These are phyloP conservation scores for Stomatorhinus walkeri DNA, from an alignment of 2,797 vertebrate genomes.

Conservation along the genomic window DNA sequence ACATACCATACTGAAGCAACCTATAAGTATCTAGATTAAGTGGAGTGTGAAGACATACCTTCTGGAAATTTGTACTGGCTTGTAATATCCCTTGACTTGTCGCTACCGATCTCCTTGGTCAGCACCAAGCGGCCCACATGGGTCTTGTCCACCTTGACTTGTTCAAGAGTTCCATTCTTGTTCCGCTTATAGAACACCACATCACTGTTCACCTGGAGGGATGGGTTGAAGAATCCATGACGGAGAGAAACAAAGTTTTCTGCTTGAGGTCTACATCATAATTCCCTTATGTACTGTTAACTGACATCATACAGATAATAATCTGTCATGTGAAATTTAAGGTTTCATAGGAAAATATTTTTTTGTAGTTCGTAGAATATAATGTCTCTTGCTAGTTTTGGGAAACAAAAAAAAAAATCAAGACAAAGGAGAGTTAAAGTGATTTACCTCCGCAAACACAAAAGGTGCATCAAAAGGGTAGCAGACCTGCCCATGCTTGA, in stretches of 20 bases:
- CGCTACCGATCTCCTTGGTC: constrained; percentile 72
- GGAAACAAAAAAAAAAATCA: not conserved
- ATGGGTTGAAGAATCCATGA: not conserved
- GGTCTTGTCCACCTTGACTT: constrained; percentile 61
- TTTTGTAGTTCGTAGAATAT: not conserved
- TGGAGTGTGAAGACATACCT: constrained; percentile 58
- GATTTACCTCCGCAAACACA: constrained; percentile 52
- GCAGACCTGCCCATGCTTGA: constrained; percentile 87
- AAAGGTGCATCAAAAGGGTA: constrained; percentile 86
- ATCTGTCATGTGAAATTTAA: not conserved
- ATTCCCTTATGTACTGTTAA: not conserved
- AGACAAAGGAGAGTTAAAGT: not conserved
- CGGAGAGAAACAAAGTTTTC: not conserved
- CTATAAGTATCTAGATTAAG: not conserved
- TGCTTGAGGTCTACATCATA: not conserved
- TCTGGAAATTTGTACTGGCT: constrained; percentile 86
- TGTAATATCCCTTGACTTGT: constrained; percentile 70
- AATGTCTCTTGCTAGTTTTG: not conserved
- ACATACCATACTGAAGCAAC: not conserved
- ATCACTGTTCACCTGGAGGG: constrained; percentile 82
- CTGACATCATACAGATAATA: not conserved
- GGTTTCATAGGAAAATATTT: not conserved
- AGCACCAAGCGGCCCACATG: constrained; percentile 76
- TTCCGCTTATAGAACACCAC: constrained; percentile 72
- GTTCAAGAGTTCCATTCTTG: constrained; percentile 67